phyloP scores from a whole-genome alignment of 2,797 vertebrate genomes.

The Choloepus didactylus region DNA sequence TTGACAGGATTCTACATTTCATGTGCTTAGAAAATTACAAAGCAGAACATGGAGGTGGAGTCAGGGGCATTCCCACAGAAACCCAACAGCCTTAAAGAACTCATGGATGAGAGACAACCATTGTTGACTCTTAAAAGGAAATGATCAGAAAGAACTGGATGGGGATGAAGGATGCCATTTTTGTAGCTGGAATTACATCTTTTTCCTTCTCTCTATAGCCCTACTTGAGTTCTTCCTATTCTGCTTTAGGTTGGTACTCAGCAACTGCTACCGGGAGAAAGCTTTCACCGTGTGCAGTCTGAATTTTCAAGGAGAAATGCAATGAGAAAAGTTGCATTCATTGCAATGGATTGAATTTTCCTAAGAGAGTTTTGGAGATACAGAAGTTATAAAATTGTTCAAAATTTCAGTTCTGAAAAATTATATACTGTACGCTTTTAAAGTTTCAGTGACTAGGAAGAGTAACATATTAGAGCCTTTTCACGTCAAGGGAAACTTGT shows the following conservation, averaged over 20 bases:
- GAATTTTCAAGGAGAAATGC: slow-evolving; percentile 24
- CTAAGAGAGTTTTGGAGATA: slow-evolving; percentile 11
- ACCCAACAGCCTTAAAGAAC: background rate
- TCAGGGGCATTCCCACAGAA: background rate
- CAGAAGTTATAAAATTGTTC: background rate
- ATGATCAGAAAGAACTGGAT: background rate
- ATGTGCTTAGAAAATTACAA: background rate
- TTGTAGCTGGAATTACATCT: background rate
- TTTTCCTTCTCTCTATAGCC: background rate
- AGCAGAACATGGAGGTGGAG: background rate
- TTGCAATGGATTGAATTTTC: slow-evolving; percentile 15
- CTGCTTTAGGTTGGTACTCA: background rate
- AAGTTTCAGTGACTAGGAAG: background rate
- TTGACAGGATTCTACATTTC: slow-evolving; percentile 21
- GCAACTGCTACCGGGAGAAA: background rate
- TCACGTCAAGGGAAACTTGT: background rate
- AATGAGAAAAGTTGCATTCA: background rate
- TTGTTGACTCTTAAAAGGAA: background rate
- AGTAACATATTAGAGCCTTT: background rate
- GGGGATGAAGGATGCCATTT: background rate
- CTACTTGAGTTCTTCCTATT: background rate
- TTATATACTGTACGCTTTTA: background rate
- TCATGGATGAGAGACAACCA: background rate
- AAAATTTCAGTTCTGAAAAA: slow-evolving; percentile 51
- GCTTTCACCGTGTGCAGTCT: background rate